Base-by-base conservation (phyloP, 2,113 vertebrate genomes). In the Notarius lentiginosus region DNA sequence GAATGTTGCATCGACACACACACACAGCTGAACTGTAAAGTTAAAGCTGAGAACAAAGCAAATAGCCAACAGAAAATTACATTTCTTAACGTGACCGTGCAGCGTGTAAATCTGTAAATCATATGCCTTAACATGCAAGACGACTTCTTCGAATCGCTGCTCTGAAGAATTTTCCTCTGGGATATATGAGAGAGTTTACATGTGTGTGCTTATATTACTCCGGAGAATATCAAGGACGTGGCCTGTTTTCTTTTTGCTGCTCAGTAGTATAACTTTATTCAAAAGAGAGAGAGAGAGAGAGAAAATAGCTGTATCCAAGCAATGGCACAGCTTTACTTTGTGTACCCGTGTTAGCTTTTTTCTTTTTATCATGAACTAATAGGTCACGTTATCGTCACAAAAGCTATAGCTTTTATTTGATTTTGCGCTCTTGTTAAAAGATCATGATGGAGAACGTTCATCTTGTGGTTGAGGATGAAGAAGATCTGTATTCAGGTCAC, bases 401-500 rank as follows among this genome's bases (percentile, higher is more conserved):
- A 72, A 30, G 17, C 24, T 70, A 8, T 22, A 27, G 30, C 20
- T 51, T 14, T 61, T 1, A 60, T 73, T 60, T 70, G 77, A n/a
- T 17, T 30, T 58, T 88, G 27, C 80, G 34, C 9, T 79, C 10
- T 66, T 17, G 11, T 34, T 30, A 55, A 76, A 73, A 53, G 30
- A 34, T 12, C 93, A 65, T 94, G 90, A 98, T 99, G 98, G 96
- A 98, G 87, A 96, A 99, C 87, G 95, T 97, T 8, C 96, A 96
- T 56, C 91, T 96, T 10, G 95, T 97, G 24, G 95, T 95, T 75
- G 95, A 94, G 63, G 97, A 96, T 82, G 97, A 98, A 82, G 97
- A 98, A 58, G 98, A 99, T 88, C 95, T 99, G 90, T 99, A 99
- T 91, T 97, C 98, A 73, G 98, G 98, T 41, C 99, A 98, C 91